These are phyloP conservation scores for Columbina picui DNA, from an alignment of 2,113 vertebrate genomes.

Conservation along the genomic window DNA sequence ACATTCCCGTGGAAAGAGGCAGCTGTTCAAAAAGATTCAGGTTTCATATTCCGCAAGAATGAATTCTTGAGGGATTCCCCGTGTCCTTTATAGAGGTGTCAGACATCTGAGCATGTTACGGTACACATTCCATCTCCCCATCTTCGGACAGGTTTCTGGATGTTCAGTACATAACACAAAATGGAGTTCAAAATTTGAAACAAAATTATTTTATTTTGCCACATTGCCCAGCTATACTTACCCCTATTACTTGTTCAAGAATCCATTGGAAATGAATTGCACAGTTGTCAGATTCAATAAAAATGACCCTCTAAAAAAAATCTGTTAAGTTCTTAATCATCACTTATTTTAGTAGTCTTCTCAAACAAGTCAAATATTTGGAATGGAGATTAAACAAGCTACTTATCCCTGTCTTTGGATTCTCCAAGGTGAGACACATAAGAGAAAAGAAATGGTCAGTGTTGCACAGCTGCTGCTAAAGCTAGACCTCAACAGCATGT, in stretches of 20 bases:
- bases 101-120: accelerated
- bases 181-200: background rate
- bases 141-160: background rate
- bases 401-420: background rate
- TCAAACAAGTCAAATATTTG: background rate
- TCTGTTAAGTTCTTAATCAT: background rate
- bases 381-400: background rate
- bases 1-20: background rate
- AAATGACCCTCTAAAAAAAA: background rate
- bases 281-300: background rate
- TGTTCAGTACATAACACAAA: background rate
- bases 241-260: background rate
- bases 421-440: background rate
- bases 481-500: background rate
- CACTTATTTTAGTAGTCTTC: background rate
- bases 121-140: background rate
- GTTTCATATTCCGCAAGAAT: background rate
- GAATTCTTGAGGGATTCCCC: background rate
- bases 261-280: background rate
- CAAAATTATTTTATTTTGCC: background rate
- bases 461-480: background rate
- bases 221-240: background rate
- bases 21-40: background rate
- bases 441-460: background rate
- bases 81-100: background rate